These are phyloP conservation scores for Rhyacichthys aspro DNA, from an alignment of 2,797 vertebrate genomes.

Conservation along the genomic window DNA sequence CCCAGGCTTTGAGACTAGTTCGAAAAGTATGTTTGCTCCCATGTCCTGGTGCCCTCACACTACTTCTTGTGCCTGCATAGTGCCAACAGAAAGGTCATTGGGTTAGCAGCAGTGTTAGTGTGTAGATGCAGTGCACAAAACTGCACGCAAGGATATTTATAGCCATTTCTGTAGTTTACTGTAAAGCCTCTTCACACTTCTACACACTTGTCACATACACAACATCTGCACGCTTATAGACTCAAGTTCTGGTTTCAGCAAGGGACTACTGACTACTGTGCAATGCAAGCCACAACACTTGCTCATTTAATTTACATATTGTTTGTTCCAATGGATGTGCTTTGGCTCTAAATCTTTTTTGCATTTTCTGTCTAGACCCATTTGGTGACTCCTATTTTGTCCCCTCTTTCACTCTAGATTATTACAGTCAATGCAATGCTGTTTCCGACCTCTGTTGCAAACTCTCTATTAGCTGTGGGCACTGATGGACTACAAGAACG, in stretches of 20 bases:
- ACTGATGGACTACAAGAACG: conserved; percentile 97
- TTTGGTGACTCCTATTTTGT: conserved; percentile 29
- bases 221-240: conserved; percentile 3
- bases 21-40: conserved; percentile 86
- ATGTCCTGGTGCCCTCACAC: conserved; percentile 5
- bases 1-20: conserved; percentile 95
- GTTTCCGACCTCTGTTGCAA: conserved; percentile 95
- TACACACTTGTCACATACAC: conserved; percentile 14
- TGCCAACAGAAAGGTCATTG: conserved; percentile 27
- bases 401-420: conserved; percentile 80
- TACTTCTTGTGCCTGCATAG: conserved; percentile 16
- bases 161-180: conserved; percentile 70
- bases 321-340: not conserved
- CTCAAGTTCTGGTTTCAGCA: conserved; percentile 50
- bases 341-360: conserved; percentile 4
- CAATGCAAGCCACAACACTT: conserved; percentile 33
- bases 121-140: conserved; percentile 42
- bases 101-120: conserved; percentile 42
- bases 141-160: conserved; percentile 65
- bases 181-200: conserved; percentile 60
- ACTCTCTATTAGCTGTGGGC: conserved; percentile 97
- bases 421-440: conserved; percentile 98
- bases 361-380: conserved; percentile 9
- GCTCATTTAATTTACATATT: conserved; percentile 13
- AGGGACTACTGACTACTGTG: conserved; percentile 16